These are phyloP conservation scores for Engystomops pustulosus DNA, from an alignment of 2,113 vertebrate species.

Conservation along the genomic window DNA sequence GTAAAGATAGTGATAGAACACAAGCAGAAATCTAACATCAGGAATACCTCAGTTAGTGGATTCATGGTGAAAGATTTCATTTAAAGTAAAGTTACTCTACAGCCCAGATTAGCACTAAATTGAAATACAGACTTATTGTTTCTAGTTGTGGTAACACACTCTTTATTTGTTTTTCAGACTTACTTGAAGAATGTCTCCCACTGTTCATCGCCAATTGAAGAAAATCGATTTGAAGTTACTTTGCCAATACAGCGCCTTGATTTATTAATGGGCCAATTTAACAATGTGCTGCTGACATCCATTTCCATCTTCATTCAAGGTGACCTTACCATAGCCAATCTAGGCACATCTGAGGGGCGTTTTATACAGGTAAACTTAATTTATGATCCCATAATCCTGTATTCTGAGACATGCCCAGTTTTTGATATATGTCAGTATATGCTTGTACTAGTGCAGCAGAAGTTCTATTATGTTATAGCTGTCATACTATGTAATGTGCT, in stretches of 20 bases:
- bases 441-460: not conserved
- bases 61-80: too few relatives aligned
- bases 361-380: constrained; percentile 86
- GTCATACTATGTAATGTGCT: not conserved
- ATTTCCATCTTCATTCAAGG: constrained; percentile 82
- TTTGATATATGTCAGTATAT: not conserved
- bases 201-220: constrained; percentile 85
- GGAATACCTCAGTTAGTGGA: too few relatives aligned
- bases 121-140: not conserved
- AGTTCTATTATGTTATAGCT: not conserved
- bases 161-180: constrained; percentile 73
- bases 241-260: constrained; percentile 87
- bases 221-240: constrained; percentile 90
- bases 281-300: constrained; percentile 86
- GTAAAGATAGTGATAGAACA: too few relatives aligned
- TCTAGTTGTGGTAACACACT: not conserved
- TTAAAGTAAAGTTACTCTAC: not conserved
- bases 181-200: constrained; percentile 82
- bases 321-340: constrained; percentile 85
- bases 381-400: not conserved
- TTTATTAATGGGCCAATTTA: constrained; percentile 88
- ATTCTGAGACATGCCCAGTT: not conserved
- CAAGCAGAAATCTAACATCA: too few relatives aligned
- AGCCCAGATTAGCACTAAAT: not conserved
- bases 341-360: constrained; percentile 88